A percentile compares a stretch with the other conserved stretches of the same genome.
Conservation (phyloP, 2,113 vertebrate species). For the Pedetes capensis region DNA sequence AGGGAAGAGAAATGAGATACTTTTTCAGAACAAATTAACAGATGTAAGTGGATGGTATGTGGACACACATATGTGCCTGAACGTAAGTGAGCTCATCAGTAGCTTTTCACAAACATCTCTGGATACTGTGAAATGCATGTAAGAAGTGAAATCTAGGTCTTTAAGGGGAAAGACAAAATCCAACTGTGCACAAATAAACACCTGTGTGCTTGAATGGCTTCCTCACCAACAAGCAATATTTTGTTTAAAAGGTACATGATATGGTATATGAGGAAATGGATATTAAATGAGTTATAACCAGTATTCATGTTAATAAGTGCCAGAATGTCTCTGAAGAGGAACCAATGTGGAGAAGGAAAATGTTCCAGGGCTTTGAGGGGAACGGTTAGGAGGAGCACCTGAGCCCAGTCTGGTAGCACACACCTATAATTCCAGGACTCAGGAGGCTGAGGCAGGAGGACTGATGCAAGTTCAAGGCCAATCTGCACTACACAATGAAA, state of each 20-base stretch:
- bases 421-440: too few species aligned
- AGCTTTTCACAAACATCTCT: background rate
- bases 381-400: background rate
- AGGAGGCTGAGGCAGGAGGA: too few species aligned
- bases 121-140: background rate
- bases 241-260: background rate
- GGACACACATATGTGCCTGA: too few species aligned
- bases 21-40: background rate
- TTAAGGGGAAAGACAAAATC: background rate
- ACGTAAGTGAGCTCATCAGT: fast-evolving
- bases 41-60: fast-evolving
- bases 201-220: background rate
- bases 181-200: background rate
- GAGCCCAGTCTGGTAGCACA: too few species aligned
- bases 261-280: background rate
- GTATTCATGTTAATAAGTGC: background rate
- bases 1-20: background rate
- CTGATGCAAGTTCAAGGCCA: too few species aligned
- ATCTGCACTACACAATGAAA: too few species aligned
- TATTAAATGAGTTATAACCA: background rate
- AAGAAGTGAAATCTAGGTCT: background rate
- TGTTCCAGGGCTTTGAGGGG: fast-evolving
- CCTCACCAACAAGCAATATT: background rate
- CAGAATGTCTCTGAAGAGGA: background rate
- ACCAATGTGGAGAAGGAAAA: background rate